Base-by-base conservation (phyloP, 2,888 invertebrate species). In the Lasioglossum morio region DNA sequence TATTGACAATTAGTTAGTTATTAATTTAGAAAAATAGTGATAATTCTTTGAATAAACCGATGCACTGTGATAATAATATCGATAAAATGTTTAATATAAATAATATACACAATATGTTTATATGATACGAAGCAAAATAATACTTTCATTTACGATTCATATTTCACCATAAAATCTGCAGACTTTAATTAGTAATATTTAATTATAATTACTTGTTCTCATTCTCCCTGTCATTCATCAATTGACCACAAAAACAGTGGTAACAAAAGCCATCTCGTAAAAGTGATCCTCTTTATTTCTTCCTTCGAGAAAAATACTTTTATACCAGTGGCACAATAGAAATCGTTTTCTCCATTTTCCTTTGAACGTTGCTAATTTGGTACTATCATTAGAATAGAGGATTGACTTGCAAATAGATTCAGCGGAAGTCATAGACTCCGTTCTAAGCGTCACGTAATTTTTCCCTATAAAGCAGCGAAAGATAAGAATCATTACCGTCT, bases 391-490 rank as follows among this genome's bases (percentile, higher is more conserved):
- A 16, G 75, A 34, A 57, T 40, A 60, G 40, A n/a, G 48, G 53
- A 85, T 87, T 80, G 82, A 82, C 82, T 82, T 82, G 87, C 86
- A 86, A 82, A 85, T 86, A 77, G 70, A 77, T 85, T 69, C 77
- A 69, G 57, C 27, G 48, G 74, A 60, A 43, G 63, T 72, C 30
- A 46, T 27, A 70, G 63, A 7, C 37, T 40, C 23, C 3, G 40
- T 77, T 63, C 60, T 23, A 27, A 60, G 23, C 70, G 34, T 63
- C 79, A 12, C 53, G 46, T 72, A 79, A 82, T 82, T 79, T 73
- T 69, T 75, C 16, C 53, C 4, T 40, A 60, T 66, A 82, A 82
- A 70, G 70, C 70, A n/a, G 14, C 75, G n/a, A 48, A 63, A 53
- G 57, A n/a, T 70, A 60, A 23, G 43, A 80, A 81, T 85, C 80